Evolutionary conservation across 35 echinoderm and acorn worm genomes (phyloP), one percentile per base, ranked within the genome.

Genomic region (Lytechinus variegatus): DNA sequence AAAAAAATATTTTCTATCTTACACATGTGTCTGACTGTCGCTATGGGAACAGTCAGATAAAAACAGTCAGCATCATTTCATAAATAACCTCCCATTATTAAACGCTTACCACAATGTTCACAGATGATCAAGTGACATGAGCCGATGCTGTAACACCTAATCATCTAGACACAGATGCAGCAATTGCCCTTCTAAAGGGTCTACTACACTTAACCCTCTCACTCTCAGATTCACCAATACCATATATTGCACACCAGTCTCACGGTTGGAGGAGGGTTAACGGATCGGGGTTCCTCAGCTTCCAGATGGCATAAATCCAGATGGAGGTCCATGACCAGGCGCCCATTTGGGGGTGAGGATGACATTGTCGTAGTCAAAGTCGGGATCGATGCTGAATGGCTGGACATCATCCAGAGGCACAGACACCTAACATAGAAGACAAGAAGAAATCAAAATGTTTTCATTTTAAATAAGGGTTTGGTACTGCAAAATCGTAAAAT

Each of bases 321-420:
- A 54, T 13, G 97, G 95, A 13, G 89, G 87, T 66, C 16, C 5
- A 55, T 95, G 55, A 27, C 96, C 89, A 55, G 55, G 54, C 44
- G 95, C 95, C 97, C 97, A 98, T 86, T 98, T 98, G 10, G 96
- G 95, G 28, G 97, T 97, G 90, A 98, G 86, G 51, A 89, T 86
- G 10, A 98, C 97, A 94, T 98, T 98, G 94, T 98, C 97, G 57
- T 98, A 98, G 89, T 98, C 97, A 97, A 98, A 98, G 93, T 98
- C 95, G 16, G 94, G 79, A 88, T 98, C 97, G 95, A 98, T 91
- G 14, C 95, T 86, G 92, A 98, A 98, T 11, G 97, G 96, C 90
- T 98, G 95, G n/a, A 98, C 97, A 24, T 97, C 96, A 66, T 79
- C 19, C 19, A 0, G 66, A 79, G 96, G 92, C 21, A 28, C 72